Evolutionary conservation across 2,113 vertebrate genomes (phyloP), one percentile per base, ranked within the genome.

Genomic region (Gulo gulo): DNA sequence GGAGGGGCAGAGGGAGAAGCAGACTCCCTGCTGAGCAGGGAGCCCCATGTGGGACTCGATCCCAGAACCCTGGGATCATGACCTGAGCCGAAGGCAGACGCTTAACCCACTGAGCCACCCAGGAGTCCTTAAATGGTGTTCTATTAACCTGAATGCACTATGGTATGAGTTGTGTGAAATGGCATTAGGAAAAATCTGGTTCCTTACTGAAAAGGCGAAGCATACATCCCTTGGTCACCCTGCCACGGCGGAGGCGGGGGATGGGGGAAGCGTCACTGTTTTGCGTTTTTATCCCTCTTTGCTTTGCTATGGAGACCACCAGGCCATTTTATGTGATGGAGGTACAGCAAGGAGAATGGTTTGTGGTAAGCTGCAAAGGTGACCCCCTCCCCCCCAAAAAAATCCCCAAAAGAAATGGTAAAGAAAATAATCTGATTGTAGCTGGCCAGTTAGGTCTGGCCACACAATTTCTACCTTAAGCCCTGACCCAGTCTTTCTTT

Each of bases 401-500:
- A 47, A 13, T 26, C 69, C 24, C n/a, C 3, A 3, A 10, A 89
- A 78, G 61, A 50, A 78, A 31, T 31, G 65, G 18, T 34, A 63
- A 79, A 74, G 74, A 86, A 85, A 84, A 88, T 26, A 50, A 12
- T 45, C 71, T 47, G 45, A 18, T 10, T 50, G 24, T 83, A 81
- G 50, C n/a, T 39, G 18, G 23, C 20, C 57, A 20, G 11, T 80
- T 39, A 39, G 11, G 29, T 39, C 65, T 42, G 24, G 55, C 39
- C 47, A 13, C 4, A 15, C 42, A 0, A 7, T 73, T 80, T 65
- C 34, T 39, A 31, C 4, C 7, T 2, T 55, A 45, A 97, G 87
- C 16, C 4, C 63, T 97, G 88, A 98, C 80, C 94, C 0, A 0
- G 34, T 96, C 95, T 98, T 91, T 98, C 92, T 97, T 69, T 42